Evolutionary conservation across 2,797 vertebrate species (phyloP).

Genomic region (Alosa sapidissima): DNA sequence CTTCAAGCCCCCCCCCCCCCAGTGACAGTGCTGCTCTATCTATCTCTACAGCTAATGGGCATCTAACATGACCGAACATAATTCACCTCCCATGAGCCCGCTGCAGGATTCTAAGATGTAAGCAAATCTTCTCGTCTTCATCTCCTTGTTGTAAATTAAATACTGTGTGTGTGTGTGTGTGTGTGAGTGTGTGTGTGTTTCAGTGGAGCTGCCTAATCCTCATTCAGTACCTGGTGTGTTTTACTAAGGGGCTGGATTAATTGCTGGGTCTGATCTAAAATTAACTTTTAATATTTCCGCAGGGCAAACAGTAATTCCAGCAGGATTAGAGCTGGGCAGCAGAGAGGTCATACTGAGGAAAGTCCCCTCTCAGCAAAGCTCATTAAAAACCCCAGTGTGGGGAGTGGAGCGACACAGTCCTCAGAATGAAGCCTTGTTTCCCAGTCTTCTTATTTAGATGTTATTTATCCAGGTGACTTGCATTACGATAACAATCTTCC

Average conservation of each 20-base stretch:
- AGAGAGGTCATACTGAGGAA: not conserved
- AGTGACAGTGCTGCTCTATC: not conserved
- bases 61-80: not conserved
- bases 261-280: slow-evolving; percentile 14
- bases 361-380: slow-evolving; percentile 12
- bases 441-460: not conserved
- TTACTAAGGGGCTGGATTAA: slow-evolving; percentile 21
- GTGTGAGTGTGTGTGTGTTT: not conserved
- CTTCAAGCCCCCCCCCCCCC: too few relatives aligned
- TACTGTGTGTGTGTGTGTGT: not conserved
- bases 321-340: not conserved
- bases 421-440: slow-evolving; percentile 23
- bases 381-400: slow-evolving; percentile 1
- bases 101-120: not conserved
- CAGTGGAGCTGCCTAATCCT: slow-evolving; percentile 5
- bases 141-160: not conserved
- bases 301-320: not conserved
- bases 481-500: not conserved
- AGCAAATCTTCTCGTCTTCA: not conserved
- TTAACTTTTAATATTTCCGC: slow-evolving; percentile 8
- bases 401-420: slow-evolving; percentile 33
- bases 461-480: slow-evolving; percentile 2
- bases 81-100: not conserved
- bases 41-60: not conserved
- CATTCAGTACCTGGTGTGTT: slow-evolving; percentile 22